phyloP scores from a whole-genome alignment of 2,113 vertebrate species.

The Strigops habroptila region DNA sequence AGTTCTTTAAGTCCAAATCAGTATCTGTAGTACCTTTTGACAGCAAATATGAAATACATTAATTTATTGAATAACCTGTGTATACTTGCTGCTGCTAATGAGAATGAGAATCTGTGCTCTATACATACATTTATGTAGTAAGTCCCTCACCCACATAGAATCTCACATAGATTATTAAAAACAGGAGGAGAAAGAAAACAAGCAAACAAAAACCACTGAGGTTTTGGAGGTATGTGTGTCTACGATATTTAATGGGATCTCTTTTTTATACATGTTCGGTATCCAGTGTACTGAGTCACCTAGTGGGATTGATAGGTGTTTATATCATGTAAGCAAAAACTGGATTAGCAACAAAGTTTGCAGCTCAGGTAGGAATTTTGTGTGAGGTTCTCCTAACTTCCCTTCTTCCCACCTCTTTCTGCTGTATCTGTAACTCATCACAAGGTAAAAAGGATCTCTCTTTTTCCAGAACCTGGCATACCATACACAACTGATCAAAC shows the following conservation, averaged over 20 bases:
- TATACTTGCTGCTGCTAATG: background rate
- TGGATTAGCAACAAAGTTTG: background rate
- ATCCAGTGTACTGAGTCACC: background rate
- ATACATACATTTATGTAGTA: background rate
- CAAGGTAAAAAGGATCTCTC: background rate
- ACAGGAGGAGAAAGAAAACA: fast-evolving
- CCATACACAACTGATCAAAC: background rate
- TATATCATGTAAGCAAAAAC: background rate
- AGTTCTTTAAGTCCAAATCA: background rate
- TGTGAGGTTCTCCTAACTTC: background rate
- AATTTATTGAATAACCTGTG: background rate
- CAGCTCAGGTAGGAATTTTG: background rate
- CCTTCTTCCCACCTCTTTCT: background rate
- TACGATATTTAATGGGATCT: background rate
- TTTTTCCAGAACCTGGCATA: background rate
- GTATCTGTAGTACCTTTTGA: background rate
- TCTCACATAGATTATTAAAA: background rate
- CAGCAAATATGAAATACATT: background rate
- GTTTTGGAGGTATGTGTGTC: background rate
- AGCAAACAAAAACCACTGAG: background rate
- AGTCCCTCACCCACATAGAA: background rate
- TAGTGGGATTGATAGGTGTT: background rate
- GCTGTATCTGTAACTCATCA: background rate
- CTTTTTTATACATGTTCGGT: background rate
- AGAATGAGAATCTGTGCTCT: background rate